Conservation (phyloP, 2,113 vertebrate genomes). For the Cryptoleucopteryx plumbea region DNA sequence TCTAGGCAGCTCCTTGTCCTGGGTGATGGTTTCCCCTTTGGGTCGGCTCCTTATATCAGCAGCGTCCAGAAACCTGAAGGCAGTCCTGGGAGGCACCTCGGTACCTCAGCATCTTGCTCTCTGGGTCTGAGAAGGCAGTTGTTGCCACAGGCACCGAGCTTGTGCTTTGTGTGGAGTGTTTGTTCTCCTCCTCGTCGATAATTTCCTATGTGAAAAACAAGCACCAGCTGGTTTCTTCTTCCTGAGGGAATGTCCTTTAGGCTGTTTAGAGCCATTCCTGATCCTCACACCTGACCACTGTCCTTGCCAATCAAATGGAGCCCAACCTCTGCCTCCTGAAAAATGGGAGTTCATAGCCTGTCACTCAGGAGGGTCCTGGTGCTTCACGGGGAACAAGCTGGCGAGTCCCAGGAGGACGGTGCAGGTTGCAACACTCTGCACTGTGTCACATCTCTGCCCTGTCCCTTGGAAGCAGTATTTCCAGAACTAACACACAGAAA, state of each 20-base stretch:
- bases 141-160: not conserved
- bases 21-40: not conserved
- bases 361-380: not conserved
- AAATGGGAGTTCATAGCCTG: not conserved
- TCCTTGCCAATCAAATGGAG: not conserved
- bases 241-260: not conserved
- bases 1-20: not conserved
- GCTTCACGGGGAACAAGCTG: fast-evolving
- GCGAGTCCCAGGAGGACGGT: not conserved
- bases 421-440: not conserved
- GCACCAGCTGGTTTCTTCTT: not conserved
- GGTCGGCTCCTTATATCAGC: not conserved
- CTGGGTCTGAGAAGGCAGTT: not conserved
- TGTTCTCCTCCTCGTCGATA: not conserved
- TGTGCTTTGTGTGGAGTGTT: not conserved
- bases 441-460: fast-evolving
- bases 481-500: not conserved
- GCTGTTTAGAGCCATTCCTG: not conserved
- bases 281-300: not conserved
- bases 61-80: not conserved
- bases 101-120: not conserved
- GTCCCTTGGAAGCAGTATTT: not conserved
- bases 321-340: not conserved
- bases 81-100: not conserved
- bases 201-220: not conserved